phyloP scores from a whole-genome alignment of 2,888 invertebrate genomes.

The Tubiluchus corallicola region DNA sequence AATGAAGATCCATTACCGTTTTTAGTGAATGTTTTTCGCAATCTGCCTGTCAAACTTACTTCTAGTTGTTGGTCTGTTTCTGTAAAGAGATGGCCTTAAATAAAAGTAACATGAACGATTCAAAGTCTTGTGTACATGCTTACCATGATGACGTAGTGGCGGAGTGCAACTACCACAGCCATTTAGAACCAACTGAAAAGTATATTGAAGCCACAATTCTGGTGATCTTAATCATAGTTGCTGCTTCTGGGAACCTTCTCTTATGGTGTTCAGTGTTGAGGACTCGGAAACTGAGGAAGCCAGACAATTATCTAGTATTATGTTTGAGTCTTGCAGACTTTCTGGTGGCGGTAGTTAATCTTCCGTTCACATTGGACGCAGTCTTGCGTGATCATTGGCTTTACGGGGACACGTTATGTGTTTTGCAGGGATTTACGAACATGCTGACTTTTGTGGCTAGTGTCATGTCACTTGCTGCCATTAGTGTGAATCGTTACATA shows the following conservation, averaged over 20 bases:
- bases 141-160: no score
- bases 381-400: slow-evolving; percentile 16
- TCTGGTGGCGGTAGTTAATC: slow-evolving; percentile 20
- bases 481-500: neutral
- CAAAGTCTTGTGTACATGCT: no score
- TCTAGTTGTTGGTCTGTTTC: no score
- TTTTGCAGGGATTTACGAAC: slow-evolving; percentile 19
- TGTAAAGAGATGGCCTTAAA: no score
- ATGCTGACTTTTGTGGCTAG: slow-evolving; percentile 15
- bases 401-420: slow-evolving; percentile 16
- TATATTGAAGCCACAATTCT: neutral
- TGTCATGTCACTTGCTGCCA: neutral
- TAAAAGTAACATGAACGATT: no score
- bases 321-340: slow-evolving; percentile 20
- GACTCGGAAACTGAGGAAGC: slow-evolving; percentile 13
- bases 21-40: no score
- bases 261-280: neutral
- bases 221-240: neutral
- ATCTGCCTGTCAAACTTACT: no score
- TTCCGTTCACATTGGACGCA: slow-evolving; percentile 20
- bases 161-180: no score
- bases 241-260: neutral
- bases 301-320: slow-evolving; percentile 18
- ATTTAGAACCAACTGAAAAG: no score
- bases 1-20: no score